Percentiles rank a stretch among this genome's conserved stretches.
Conservation (phyloP, 2,888 invertebrate genomes). For the Tridacna gigas region DNA sequence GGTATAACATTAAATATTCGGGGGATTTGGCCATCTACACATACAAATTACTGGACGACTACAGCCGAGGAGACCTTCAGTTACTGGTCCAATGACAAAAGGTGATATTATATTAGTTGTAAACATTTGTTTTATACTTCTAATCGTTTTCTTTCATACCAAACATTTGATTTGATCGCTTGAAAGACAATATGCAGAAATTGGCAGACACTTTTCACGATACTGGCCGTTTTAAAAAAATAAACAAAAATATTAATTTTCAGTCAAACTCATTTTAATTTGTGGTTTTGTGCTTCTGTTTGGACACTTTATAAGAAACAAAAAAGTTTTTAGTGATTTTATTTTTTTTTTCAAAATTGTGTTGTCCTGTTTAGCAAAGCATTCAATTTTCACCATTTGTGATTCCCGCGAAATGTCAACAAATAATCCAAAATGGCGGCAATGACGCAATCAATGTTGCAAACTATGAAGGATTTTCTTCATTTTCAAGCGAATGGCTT, state of each 20-base stretch:
- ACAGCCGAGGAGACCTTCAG: neutral
- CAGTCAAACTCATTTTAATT: neutral
- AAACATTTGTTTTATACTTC: neutral
- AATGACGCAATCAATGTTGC: too few species aligned
- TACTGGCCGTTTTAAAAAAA: neutral
- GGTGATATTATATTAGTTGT: neutral
- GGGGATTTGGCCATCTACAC: conserved; percentile 10
- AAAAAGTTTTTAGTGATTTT: neutral
- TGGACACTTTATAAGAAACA: neutral
- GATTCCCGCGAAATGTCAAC: too few species aligned
- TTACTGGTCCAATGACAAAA: neutral
- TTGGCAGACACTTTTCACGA: neutral
- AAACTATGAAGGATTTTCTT: too few species aligned
- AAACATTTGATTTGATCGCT: neutral
- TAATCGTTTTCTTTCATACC: neutral
- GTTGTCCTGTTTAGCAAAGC: too few species aligned
- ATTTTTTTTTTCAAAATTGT: neutral
- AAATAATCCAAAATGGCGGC: too few species aligned
- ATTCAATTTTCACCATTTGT: too few species aligned
- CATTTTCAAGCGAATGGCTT: too few species aligned
- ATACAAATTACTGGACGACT: neutral
- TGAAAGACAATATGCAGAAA: neutral
- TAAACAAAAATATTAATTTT: neutral
- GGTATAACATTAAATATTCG: conserved; percentile 16
- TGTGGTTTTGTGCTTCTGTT: neutral